Conservation (phyloP, 2,113 vertebrate genomes). For the Perca fluviatilis region DNA sequence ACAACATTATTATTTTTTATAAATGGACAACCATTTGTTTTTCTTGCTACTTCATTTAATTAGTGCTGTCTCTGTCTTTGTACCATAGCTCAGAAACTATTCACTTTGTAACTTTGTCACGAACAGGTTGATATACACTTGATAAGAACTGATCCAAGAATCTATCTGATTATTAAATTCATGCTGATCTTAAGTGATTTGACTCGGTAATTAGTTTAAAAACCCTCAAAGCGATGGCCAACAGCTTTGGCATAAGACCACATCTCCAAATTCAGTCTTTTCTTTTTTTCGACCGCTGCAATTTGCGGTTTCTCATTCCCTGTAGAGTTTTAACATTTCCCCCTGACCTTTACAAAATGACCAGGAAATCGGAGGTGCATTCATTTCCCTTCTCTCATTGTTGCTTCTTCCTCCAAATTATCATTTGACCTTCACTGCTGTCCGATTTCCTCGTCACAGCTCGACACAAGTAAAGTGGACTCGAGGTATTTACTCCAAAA, state of each 20-base stretch:
- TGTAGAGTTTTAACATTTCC: conserved; percentile 57
- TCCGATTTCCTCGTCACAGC: conserved; percentile 24
- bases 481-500: background rate
- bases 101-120: background rate
- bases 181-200: background rate
- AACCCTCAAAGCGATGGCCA: background rate
- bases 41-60: background rate
- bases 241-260: conserved; percentile 10
- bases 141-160: background rate
- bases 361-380: conserved; percentile 63
- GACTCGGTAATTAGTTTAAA: conserved; percentile 11
- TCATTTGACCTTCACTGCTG: conserved; percentile 71
- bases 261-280: conserved; percentile 15
- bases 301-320: conserved; percentile 58
- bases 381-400: conserved; percentile 60
- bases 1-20: background rate
- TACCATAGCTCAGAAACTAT: background rate
- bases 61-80: background rate
- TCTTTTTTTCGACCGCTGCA: conserved; percentile 4
- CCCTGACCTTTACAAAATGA: conserved; percentile 65
- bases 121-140: no score
- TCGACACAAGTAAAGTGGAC: conserved; percentile 8
- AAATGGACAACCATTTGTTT: background rate
- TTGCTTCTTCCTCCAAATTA: conserved; percentile 70
- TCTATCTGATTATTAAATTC: background rate